phyloP scores from a whole-genome alignment of 2,113 vertebrate species.

The Lepisosteus osseus region DNA sequence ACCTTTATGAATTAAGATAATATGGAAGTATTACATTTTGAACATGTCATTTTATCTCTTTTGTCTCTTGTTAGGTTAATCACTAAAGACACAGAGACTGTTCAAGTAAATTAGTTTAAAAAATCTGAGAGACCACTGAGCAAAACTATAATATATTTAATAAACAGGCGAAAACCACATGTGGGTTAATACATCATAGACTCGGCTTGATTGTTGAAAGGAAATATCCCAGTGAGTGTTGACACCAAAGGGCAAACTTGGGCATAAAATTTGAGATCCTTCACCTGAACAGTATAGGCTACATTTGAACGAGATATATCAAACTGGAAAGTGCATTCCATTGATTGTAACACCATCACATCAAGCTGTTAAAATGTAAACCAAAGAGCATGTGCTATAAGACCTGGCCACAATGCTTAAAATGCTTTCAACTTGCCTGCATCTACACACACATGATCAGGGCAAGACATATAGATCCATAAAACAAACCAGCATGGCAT shows the following conservation, averaged over 20 bases:
- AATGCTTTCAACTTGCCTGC: background rate
- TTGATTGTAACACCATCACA: background rate
- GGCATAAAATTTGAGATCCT: background rate
- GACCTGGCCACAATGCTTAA: background rate
- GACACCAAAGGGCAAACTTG: background rate
- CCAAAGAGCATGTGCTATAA: background rate
- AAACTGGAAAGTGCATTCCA: background rate
- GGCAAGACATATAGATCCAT: background rate
- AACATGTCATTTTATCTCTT: no score
- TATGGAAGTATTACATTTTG: no score
- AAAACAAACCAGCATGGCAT: background rate
- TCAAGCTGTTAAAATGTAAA: constrained; percentile 4
- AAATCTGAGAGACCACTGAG: no score
- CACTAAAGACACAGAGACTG: no score
- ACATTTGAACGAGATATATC: constrained; percentile 1
- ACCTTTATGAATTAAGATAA: no score
- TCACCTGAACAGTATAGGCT: background rate
- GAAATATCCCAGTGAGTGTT: background rate
- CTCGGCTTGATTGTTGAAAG: background rate
- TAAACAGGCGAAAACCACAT: no score
- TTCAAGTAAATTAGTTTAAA: no score
- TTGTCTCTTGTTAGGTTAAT: no score
- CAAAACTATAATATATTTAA: no score
- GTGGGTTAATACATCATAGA: no score
- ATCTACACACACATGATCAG: background rate